Percentiles rank a stretch among this genome's conserved stretches.
phyloP scores from a whole-genome alignment of 2,888 invertebrate genomes.

The Furcula furcula region DNA sequence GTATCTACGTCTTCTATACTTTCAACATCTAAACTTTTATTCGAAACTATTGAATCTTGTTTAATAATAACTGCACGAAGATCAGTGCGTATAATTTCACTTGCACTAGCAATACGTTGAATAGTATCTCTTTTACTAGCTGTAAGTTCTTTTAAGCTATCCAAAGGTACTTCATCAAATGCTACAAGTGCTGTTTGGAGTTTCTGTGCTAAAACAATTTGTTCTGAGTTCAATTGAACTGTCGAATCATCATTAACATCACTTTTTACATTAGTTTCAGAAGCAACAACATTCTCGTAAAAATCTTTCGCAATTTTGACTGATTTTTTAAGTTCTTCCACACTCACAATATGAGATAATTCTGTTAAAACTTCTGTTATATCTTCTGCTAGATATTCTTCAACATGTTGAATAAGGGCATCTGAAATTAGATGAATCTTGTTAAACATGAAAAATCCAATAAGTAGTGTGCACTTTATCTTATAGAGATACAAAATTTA shows the following conservation, averaged over 20 bases:
- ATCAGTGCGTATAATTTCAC: slow-evolving; percentile 23
- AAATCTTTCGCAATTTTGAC: slow-evolving; percentile 42
- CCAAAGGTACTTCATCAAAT: slow-evolving; percentile 24
- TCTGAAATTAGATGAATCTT: slow-evolving; percentile 37
- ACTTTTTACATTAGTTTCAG: slow-evolving; percentile 14
- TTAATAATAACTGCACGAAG: slow-evolving; percentile 13
- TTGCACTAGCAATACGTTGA: slow-evolving; percentile 18
- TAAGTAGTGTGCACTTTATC: too few relatives aligned
- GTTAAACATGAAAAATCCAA: too few relatives aligned
- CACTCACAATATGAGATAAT: slow-evolving; percentile 25
- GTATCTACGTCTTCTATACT: background rate
- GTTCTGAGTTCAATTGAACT: slow-evolving; percentile 10
- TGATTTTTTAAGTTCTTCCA: slow-evolving; percentile 34
- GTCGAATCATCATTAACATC: slow-evolving; percentile 15
- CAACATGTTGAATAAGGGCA: slow-evolving; percentile 38
- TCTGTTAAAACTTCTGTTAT: slow-evolving; percentile 31
- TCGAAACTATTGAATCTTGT: slow-evolving; percentile 6
- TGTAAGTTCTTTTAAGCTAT: slow-evolving; percentile 22
- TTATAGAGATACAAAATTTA: too few relatives aligned
- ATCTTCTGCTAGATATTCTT: slow-evolving; percentile 43
- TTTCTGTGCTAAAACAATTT: slow-evolving; percentile 27
- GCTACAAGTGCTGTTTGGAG: slow-evolving; percentile 29
- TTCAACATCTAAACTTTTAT: slow-evolving; percentile 7
- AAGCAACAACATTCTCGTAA: slow-evolving; percentile 27
- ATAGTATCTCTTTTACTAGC: slow-evolving; percentile 14